Base-by-base conservation (phyloP, 2,888 invertebrate species). In the Eupithecia tripunctaria region DNA sequence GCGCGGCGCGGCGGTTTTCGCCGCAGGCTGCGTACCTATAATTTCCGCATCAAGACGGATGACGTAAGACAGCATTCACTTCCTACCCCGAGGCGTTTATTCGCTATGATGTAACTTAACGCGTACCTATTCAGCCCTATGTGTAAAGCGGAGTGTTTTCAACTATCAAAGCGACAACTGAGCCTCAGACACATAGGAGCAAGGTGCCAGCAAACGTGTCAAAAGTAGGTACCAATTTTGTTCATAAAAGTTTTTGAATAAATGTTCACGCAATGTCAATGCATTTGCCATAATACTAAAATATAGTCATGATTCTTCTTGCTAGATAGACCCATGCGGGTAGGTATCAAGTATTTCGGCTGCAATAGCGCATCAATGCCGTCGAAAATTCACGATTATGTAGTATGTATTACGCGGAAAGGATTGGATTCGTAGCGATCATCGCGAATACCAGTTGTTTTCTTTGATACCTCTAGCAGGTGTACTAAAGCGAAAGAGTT, bases 41-140 rank as follows among this genome's bases (percentile, higher is more conserved):
- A 82, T 83, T 82, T 86, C 80, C 85, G 81, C 75, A 70, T 78
- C 76, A 76, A 60, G 71, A 78, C 36, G 76, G 74, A 65, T 65
- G 75, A 70, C 78, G 69, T 62, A 66, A 73, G 76, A 76, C 76
- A 67, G 70, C 68, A 18, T 65, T 70, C 29, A 27, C n/a, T 27
- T 56, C 71, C 70, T 73, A 56, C 76, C 78, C 75, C 77, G 60
- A n/a, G 56, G 25, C 56, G 25, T 25, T 1, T 25, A 56, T 56
- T 25, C 56, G 25, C 21, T 25, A 14, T 25, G 14, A 25, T 25
- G 12, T 1, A 25, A 56, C 21, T 25, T 56, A 25, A 56, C 56
- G 51, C n/a, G 21, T 51, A 51, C 21, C 10, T 0, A 25, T 56
- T 12, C 21, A 56, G 5, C 5, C 12, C 2, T 56, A 25, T 25